Percentiles rank a stretch among this genome's conserved stretches.
These are phyloP conservation scores for Lasioglossum calceatum DNA, from an alignment of 2,888 invertebrate genomes.

Conservation along the genomic window DNA sequence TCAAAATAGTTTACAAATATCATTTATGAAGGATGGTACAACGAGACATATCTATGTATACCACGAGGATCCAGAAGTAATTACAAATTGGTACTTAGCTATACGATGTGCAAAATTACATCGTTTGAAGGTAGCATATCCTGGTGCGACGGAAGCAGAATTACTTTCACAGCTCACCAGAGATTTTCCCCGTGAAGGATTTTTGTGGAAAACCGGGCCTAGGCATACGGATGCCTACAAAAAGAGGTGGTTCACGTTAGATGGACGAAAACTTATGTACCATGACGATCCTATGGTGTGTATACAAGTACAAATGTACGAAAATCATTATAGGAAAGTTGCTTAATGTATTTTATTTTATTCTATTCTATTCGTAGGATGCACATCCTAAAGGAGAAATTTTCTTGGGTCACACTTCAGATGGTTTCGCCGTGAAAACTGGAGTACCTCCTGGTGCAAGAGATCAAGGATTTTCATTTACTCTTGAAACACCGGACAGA, in stretches of 20 bases:
- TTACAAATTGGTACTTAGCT: conserved; percentile 94
- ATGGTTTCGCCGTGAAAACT: conserved; percentile 90
- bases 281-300: conserved; percentile 92
- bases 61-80: conserved; percentile 93
- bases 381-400: conserved; percentile 96
- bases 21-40: conserved; percentile 93
- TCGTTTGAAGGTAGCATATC: conserved; percentile 93
- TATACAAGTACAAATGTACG: conserved; percentile 21
- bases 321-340: conserved; percentile 1
- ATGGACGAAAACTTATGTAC: conserved; percentile 96
- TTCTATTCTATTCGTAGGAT: conserved; percentile 85
- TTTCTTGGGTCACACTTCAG: conserved; percentile 92
- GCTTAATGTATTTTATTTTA: conserved; percentile 21
- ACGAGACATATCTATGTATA: conserved; percentile 95
- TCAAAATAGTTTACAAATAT: conserved; percentile 93
- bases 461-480: conserved; percentile 92
- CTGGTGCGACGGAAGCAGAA: conserved; percentile 90
- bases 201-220: conserved; percentile 96
- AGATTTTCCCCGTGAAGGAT: conserved; percentile 95
- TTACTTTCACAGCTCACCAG: conserved; percentile 90
- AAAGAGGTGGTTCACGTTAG: conserved; percentile 95
- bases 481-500: conserved; percentile 92
- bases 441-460: conserved; percentile 89
- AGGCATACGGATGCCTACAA: conserved; percentile 92
- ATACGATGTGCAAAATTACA: conserved; percentile 94